Percentiles rank a stretch among this genome's conserved stretches.
These are phyloP conservation scores for Epinotia brunnichana DNA, from an alignment of 2,888 invertebrate species.

Conservation along the genomic window DNA sequence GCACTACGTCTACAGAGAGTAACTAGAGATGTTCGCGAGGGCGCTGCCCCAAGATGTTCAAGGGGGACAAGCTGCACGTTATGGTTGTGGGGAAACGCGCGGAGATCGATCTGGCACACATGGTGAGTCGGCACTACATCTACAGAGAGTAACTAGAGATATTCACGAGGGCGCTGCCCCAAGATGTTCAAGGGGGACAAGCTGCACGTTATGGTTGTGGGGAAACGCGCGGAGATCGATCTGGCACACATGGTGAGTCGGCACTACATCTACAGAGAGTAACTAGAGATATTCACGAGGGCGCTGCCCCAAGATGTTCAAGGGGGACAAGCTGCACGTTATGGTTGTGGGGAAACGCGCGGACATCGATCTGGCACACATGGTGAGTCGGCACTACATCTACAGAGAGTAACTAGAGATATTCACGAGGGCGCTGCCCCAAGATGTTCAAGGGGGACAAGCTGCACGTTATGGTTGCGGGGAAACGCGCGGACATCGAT, in stretches of 20 bases:
- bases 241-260: constrained; percentile 87
- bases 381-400: constrained; percentile 79
- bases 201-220: constrained; percentile 92
- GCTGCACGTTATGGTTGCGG: too few relatives aligned
- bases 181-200: constrained; percentile 97
- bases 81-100: constrained; percentile 93
- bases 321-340: constrained; percentile 93
- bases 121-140: constrained; percentile 79
- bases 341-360: constrained; percentile 93
- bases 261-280: too few relatives aligned
- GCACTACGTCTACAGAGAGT: too few relatives aligned
- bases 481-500: too few relatives aligned
- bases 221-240: constrained; percentile 93
- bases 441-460: too few relatives aligned
- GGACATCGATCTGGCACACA: constrained; percentile 90
- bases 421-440: too few relatives aligned
- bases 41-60: constrained; percentile 97
- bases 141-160: constrained; percentile 84
- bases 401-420: too few relatives aligned
- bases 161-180: constrained; percentile 96
- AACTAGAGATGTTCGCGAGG: constrained; percentile 95
- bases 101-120: constrained; percentile 90
- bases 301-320: constrained; percentile 97
- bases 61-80: constrained; percentile 93
- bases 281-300: constrained; percentile 94